Base-by-base conservation (phyloP, 2,888 invertebrate species). In the Apamea monoglypha region DNA sequence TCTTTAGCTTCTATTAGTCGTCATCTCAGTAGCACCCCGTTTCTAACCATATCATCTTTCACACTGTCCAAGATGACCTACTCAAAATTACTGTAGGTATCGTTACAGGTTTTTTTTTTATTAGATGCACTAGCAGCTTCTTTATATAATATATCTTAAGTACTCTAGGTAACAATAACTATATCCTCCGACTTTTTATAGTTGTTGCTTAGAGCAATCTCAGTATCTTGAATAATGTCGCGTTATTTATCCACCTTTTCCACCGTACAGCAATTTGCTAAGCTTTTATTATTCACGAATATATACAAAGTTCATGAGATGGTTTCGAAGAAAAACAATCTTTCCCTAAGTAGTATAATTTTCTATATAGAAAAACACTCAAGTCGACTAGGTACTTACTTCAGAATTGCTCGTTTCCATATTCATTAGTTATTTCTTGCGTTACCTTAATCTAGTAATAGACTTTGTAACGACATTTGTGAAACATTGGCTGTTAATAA, bases 381-480 rank as follows among this genome's bases (percentile, higher is more conserved):
- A 50, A 78, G 53, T 67, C 32, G 76, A 86, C 83, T 85, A 40
- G 59, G n/a, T 59, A 76, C 67, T 68, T 32, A 63, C 69, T 29
- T 61, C 73, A 68, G 50, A 44, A 76, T 74, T 74, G 66, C 70
- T 76, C 32, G 59, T 86, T 85, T 50, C 36, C 64, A 77, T 74
- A 67, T 71, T 74, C 50, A 72, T 64, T 67, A 47, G 72, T 72
- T 80, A 84, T 85, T 76, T 71, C 36, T 63, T 71, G 36, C n/a
- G 25, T 72, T 74, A 56, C 81, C 16, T 63, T 82, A 82, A 84
- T 83, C 85, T 44, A 75, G 67, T 83, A 83, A 83, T 75, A 74
- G 74, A 84, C 59, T 67, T 80, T 56, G 21, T 61, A n/a, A 32
- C 63, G 10, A 16, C 56, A n/a, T 32, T 71, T 76, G 64, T 36